Evolutionary conservation across 23 tunicate genomes (phyloP).

Genomic region (Botrylloides violaceus): DNA sequence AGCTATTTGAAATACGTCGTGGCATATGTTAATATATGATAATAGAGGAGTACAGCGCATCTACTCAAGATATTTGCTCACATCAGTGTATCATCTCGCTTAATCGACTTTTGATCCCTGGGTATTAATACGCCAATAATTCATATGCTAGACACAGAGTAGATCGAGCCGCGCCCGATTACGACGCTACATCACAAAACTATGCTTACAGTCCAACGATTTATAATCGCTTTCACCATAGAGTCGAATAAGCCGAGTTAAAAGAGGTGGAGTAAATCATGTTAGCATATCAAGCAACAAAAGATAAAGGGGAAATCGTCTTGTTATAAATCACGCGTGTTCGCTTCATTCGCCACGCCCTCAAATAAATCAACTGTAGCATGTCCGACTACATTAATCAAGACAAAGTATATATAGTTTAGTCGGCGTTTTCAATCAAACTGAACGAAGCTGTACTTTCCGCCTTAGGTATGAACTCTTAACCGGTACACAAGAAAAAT

Average conservation of each 20-base stretch:
- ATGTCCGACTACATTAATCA: neutral
- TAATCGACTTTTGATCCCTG: constrained; percentile 22
- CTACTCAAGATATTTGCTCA: constrained; percentile 7
- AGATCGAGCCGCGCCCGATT: constrained; percentile 12
- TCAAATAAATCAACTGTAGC: neutral
- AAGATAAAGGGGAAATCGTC: neutral
- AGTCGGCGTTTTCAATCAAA: neutral
- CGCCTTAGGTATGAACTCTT: neutral
- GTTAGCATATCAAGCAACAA: neutral
- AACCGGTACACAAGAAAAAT: neutral
- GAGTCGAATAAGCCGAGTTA: neutral
- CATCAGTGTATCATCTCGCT: constrained; percentile 26
- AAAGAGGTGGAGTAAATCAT: neutral
- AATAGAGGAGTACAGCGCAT: neutral
- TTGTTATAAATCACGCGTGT: neutral
- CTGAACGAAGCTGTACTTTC: neutral
- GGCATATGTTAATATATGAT: constrained; percentile 2
- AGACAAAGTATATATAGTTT: neutral
- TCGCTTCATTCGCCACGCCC: neutral
- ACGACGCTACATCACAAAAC: constrained; percentile 12
- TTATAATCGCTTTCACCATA: neutral
- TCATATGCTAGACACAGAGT: neutral
- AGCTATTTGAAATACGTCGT: constrained; percentile 4
- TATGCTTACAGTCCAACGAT: neutral
- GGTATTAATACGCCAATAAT: constrained; percentile 12